Percentiles rank a stretch among this genome's conserved stretches.
phyloP scores from a whole-genome alignment of 92 coral and sea anemone species.

The Pocillopora grandis region DNA sequence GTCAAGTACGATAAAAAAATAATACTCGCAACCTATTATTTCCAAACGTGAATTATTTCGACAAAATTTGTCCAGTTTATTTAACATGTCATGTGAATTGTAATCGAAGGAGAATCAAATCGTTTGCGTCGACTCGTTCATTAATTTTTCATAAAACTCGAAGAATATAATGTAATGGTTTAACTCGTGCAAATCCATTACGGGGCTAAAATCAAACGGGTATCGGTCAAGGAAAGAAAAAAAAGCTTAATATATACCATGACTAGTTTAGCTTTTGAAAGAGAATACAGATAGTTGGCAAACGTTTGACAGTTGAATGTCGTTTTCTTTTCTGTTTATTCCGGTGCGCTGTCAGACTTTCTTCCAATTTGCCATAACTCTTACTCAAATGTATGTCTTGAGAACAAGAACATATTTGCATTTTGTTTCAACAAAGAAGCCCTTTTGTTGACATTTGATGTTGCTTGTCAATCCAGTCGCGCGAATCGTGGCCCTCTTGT shows the following conservation, averaged over 20 bases:
- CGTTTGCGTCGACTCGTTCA: constrained; percentile 31
- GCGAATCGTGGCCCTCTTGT: constrained; percentile 16
- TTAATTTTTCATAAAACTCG: constrained; percentile 21
- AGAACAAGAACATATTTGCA: constrained; percentile 21
- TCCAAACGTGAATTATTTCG: constrained; percentile 22
- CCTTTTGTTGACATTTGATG: constrained; percentile 18
- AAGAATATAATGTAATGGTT: not conserved
- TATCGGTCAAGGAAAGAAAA: not conserved
- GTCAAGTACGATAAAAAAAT: not conserved
- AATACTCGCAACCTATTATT: not conserved
- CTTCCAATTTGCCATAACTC: constrained; percentile 19
- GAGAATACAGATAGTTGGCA: constrained; percentile 8
- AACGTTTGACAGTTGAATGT: constrained; percentile 12
- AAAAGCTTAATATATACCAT: not conserved
- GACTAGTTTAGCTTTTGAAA: not conserved
- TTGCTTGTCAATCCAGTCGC: constrained; percentile 14
- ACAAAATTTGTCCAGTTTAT: constrained; percentile 38
- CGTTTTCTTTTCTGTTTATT: constrained; percentile 31
- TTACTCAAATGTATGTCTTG: constrained; percentile 10
- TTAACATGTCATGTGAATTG: constrained; percentile 42
- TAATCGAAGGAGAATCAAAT: constrained; percentile 23
- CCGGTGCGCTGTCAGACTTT: constrained; percentile 24
- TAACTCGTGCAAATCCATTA: not conserved
- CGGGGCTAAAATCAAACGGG: not conserved
- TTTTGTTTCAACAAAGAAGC: constrained; percentile 12